phyloP scores from a whole-genome alignment of 2,797 vertebrate species.

The Champsocephalus esox region DNA sequence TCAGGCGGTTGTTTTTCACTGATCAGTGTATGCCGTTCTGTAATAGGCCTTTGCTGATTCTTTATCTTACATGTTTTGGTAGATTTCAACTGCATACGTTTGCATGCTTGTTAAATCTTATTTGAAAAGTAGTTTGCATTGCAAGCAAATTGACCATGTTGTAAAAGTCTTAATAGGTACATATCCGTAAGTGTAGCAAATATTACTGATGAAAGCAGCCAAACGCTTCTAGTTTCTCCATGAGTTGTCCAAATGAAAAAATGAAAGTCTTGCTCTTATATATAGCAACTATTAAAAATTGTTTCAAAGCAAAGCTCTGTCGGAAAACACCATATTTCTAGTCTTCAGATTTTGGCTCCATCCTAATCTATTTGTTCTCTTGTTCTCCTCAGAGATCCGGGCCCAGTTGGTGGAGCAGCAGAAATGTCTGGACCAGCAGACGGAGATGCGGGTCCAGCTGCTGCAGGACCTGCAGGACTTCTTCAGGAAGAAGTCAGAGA shows the following conservation, averaged over 20 bases:
- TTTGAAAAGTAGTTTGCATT: neutral
- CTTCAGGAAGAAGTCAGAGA: slow-evolving; percentile 98
- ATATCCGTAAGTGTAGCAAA: neutral
- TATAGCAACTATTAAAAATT: too few relatives aligned
- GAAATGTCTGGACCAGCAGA: slow-evolving; percentile 99
- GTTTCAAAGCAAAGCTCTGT: neutral
- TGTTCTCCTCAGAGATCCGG: slow-evolving; percentile 88
- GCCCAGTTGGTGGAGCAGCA: slow-evolving; percentile 97
- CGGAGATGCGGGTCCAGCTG: slow-evolving; percentile 97
- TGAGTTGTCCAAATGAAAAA: neutral
- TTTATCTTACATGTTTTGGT: neutral
- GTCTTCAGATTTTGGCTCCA: neutral
- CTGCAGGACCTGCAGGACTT: slow-evolving; percentile 98
- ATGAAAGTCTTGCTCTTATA: neutral
- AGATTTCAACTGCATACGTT: neutral
- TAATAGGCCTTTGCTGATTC: slow-evolving; percentile 7
- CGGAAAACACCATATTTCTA: neutral
- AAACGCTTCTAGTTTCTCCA: neutral
- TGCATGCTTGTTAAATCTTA: neutral
- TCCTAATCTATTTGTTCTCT: slow-evolving; percentile 59
- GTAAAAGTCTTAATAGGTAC: too few relatives aligned
- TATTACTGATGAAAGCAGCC: neutral
- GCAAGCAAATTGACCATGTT: neutral
- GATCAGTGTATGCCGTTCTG: slow-evolving; percentile 9
- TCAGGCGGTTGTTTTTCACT: slow-evolving; percentile 2